Percentiles rank a stretch among this genome's conserved stretches.
Evolutionary conservation across 2,797 vertebrate species (phyloP).

Genomic region (Harpagifer antarcticus): DNA sequence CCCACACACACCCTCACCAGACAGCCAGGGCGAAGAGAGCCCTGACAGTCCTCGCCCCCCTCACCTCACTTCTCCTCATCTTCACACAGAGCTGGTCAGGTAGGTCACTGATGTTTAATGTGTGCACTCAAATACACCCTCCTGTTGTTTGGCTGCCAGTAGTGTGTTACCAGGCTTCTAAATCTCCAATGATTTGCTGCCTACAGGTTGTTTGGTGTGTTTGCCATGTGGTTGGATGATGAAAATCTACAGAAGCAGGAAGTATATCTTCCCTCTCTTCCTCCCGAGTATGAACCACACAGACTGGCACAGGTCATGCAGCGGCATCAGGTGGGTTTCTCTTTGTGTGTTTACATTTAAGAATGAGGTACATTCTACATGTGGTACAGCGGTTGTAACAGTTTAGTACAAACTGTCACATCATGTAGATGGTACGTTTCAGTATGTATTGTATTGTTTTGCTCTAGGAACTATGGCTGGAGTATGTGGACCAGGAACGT

Average conservation of each 20-base stretch:
- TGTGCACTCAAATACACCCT: background rate
- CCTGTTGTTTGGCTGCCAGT: background rate
- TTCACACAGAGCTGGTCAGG: conserved; percentile 95
- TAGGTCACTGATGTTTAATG: conserved; percentile 68
- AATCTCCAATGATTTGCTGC: conserved; percentile 15
- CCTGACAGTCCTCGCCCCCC: conserved; percentile 58
- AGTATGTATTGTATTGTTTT: conserved; percentile 25
- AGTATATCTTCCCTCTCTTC: conserved; percentile 93
- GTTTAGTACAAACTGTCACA: background rate
- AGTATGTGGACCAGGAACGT: conserved; percentile 93
- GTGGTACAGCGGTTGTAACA: background rate
- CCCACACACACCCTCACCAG: conserved; percentile 73
- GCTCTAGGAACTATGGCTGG: conserved; percentile 93
- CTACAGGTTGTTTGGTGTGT: conserved; percentile 93
- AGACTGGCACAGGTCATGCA: conserved; percentile 96
- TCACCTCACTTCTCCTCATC: conserved; percentile 91
- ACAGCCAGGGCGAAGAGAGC: conserved; percentile 74
- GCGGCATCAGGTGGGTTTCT: conserved; percentile 85
- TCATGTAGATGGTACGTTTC: background rate
- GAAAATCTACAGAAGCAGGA: conserved; percentile 95
- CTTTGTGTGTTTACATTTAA: background rate
- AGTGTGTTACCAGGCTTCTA: conserved; percentile 5
- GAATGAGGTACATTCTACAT: background rate
- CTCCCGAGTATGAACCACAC: conserved; percentile 93
- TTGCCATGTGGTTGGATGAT: conserved; percentile 95